Evolutionary conservation across 2,797 vertebrate species (phyloP), one percentile per base, ranked within the genome.

Genomic region (Otolemur crassicaudatus): DNA sequence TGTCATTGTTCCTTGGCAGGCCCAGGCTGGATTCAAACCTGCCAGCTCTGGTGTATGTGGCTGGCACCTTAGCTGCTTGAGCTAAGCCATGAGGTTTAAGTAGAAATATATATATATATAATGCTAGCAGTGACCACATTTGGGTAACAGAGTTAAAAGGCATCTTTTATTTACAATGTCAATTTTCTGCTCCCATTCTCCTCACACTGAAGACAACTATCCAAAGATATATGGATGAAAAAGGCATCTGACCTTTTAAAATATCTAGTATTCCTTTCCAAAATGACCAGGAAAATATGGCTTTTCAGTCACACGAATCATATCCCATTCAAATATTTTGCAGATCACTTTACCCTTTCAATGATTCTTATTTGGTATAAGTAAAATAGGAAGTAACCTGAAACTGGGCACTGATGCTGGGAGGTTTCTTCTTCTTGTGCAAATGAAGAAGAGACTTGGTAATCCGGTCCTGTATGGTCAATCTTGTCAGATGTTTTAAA

Each of bases 381-480:
- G 90, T 29, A 94, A 79, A 67, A 90, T 10, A 58, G 27, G 43
- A 96, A 93, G 73, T 97, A 97, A 99, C 99, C 99, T 99, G 99
- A 97, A 99, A 99, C 98, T 99, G 99, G 29, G 99, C 99, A 0
- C 99, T 99, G 98, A 99, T 99, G 95, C 99, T 99, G 89, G 99
- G 99, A 0, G 99, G 99, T 80, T 99, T 99, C 98, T 99, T 99
- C 99, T 99, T 99, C 99, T 99, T 99, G 98, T 99, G 99, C 75
- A 99, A 99, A 97, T 99, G 99, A 43, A 99, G 99, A 90, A 99
- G 99, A 14, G 99, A 99, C 98, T 99, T 99, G 96, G 99, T 99
- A 96, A 99, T 99, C 91, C 99, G 99, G 98, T 99, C 99, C 0
- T 99, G 99, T 56, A 99, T 98, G 0, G 99, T 99, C 98, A 99